phyloP scores from a whole-genome alignment of 2,797 vertebrate species.

The Leuciscus waleckii region DNA sequence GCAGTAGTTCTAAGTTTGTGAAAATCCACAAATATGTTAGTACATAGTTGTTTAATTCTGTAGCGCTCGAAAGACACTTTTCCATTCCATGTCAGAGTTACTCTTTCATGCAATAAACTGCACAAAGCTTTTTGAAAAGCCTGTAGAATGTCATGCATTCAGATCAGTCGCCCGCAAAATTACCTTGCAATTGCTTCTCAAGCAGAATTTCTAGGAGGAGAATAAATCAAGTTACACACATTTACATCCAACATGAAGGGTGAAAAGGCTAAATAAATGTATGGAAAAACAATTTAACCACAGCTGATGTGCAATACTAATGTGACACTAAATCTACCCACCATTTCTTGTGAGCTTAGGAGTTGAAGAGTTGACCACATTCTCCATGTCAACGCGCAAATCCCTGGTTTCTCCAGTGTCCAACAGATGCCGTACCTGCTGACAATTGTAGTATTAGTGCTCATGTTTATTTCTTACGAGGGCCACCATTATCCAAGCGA shows the following conservation, averaged over 20 bases:
- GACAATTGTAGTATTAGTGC: conserved; percentile 7
- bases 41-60: conserved; percentile 23
- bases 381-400: conserved; percentile 89
- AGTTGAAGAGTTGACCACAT: conserved; percentile 87
- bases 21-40: conserved; percentile 51
- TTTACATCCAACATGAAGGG: conserved; percentile 21
- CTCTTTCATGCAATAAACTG: conserved; percentile 57
- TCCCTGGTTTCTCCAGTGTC: conserved; percentile 90
- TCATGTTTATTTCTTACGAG: background rate
- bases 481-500: background rate
- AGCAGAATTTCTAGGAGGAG: conserved; percentile 77
- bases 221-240: conserved; percentile 70
- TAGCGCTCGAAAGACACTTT: conserved; percentile 34
- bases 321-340: conserved; percentile 66
- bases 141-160: conserved; percentile 67
- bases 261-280: background rate
- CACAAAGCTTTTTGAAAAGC: conserved; percentile 52
- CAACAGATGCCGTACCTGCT: conserved; percentile 90
- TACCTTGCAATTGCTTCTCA: conserved; percentile 82
- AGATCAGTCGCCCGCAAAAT: conserved; percentile 59
- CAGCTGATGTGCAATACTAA: background rate
- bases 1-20: conserved; percentile 1
- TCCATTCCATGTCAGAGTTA: conserved; percentile 40
- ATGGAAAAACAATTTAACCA: background rate
- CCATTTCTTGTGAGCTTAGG: conserved; percentile 90